Evolutionary conservation across 2,113 vertebrate genomes (phyloP).

Genomic region (Bolborhynchus lineola): DNA sequence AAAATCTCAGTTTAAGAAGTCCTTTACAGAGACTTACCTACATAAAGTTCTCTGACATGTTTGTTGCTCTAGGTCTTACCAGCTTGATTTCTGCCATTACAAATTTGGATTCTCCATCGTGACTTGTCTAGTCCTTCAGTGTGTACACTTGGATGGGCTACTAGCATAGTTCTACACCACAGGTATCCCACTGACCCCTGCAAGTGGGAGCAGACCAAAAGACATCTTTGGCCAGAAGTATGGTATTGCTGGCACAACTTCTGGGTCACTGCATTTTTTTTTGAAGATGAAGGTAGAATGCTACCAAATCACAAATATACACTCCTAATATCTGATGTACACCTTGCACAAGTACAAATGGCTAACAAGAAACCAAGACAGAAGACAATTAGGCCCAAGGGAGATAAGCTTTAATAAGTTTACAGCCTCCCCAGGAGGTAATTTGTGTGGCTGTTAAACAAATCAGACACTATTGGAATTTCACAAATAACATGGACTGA

Average conservation of each 20-base stretch:
- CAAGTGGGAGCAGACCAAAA: background rate
- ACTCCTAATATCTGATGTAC: background rate
- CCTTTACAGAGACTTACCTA: background rate
- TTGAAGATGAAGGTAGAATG: background rate
- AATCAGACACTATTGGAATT: background rate
- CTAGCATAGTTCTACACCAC: background rate
- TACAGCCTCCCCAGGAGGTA: background rate
- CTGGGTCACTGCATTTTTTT: background rate
- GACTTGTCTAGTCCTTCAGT: background rate
- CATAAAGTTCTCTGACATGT: background rate
- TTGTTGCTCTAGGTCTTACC: background rate
- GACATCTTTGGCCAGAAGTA: background rate
- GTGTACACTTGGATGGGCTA: background rate
- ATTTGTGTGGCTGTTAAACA: background rate
- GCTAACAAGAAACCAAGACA: background rate
- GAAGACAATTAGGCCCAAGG: background rate
- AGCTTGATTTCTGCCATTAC: accelerated
- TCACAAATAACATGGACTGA: background rate
- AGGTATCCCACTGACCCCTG: background rate
- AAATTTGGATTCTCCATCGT: background rate
- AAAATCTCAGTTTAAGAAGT: background rate
- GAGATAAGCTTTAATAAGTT: background rate
- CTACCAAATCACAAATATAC: background rate
- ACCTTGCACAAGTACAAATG: background rate
- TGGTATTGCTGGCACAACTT: background rate